Conservation (phyloP, 2,797 vertebrate species). For the Phrynocephalus forsythii region DNA sequence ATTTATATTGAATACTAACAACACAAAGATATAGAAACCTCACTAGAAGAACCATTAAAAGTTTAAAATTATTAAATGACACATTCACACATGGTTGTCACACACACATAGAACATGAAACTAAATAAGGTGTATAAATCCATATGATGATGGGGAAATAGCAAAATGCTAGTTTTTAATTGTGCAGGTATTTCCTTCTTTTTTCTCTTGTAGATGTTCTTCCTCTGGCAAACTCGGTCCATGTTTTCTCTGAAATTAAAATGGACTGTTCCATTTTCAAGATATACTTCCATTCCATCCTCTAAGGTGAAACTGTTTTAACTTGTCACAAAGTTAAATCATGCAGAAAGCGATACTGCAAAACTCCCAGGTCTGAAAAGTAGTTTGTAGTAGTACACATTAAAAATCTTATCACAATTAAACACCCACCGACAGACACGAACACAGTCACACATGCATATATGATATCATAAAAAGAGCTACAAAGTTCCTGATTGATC, state of each 20-base stretch:
- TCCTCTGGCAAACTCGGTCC: not conserved
- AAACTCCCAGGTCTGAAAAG: slow-evolving; percentile 20
- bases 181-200: slow-evolving; percentile 3
- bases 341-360: slow-evolving; percentile 37
- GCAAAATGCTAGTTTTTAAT: not conserved
- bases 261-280: no score
- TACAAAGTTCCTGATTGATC: slow-evolving; percentile 9
- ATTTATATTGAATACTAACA: not conserved
- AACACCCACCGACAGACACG: not conserved
- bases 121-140: not conserved
- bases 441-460: not conserved
- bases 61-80: not conserved
- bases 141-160: not conserved
- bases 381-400: slow-evolving; percentile 36
- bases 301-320: not conserved
- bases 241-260: not conserved
- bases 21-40: not conserved
- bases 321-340: slow-evolving; percentile 1
- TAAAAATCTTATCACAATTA: not conserved
- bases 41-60: not conserved
- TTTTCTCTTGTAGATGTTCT: not conserved
- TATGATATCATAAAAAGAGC: slow-evolving; percentile 30
- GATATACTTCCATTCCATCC: not conserved
- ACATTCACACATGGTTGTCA: not conserved
- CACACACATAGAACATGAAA: not conserved